Conservation (phyloP, 2,797 vertebrate genomes). For the Antennarius maculatus region DNA sequence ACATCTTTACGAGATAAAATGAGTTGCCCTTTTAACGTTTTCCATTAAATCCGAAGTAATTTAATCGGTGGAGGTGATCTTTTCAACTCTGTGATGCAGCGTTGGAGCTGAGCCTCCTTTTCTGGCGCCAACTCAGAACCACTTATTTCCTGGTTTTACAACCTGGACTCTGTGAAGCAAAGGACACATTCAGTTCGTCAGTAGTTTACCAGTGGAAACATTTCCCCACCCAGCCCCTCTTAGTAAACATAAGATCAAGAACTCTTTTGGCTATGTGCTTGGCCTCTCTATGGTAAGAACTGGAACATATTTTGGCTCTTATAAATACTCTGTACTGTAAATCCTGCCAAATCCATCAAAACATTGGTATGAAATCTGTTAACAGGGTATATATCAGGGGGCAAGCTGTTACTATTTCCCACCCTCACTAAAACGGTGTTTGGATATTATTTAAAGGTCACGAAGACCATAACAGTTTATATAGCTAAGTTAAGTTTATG, state of each 20-base stretch:
- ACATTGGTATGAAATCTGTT: conserved; percentile 45
- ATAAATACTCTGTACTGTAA: conserved; percentile 28
- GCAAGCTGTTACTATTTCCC: conserved; percentile 41
- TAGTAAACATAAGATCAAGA: conserved; percentile 66
- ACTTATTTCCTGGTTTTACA: conserved; percentile 57
- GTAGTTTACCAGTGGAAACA: conserved; percentile 74
- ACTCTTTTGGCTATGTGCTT: conserved; percentile 27
- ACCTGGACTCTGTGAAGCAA: conserved; percentile 53
- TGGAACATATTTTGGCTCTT: conserved; percentile 26
- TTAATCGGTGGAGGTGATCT: neutral
- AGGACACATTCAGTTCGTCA: conserved; percentile 62
- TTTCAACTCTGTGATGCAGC: conserved; percentile 20
- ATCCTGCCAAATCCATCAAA: conserved; percentile 44
- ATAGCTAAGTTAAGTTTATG: conserved; percentile 3
- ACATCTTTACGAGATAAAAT: conserved; percentile 11
- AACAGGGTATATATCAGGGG: conserved; percentile 59
- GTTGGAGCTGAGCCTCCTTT: conserved; percentile 36
- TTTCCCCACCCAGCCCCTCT: conserved; percentile 54
- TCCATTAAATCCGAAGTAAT: conserved; percentile 15
- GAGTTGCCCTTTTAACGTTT: neutral
- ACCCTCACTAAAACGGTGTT: conserved; percentile 32
- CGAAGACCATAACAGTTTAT: conserved; percentile 47
- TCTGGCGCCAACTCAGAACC: conserved; percentile 43
- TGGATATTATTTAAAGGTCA: conserved; percentile 16
- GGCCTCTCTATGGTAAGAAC: conserved; percentile 28